Base-by-base conservation (phyloP, 2,888 invertebrate genomes). In the Eulithis testata region DNA sequence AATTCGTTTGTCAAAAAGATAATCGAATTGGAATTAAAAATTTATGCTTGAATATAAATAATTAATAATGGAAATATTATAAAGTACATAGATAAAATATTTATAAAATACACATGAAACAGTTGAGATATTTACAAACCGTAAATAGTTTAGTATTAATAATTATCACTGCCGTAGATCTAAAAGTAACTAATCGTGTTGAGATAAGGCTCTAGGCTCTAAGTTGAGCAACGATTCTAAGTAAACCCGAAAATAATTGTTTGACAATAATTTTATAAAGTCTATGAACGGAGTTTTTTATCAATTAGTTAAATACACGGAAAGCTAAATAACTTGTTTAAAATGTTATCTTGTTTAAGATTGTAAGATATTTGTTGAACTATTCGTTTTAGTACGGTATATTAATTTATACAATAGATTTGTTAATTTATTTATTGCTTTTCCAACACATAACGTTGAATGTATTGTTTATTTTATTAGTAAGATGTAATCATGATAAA, bases 381-480 rank as follows among this genome's bases (percentile, higher is more conserved):
- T 45, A 8, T 45, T 31, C 31, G 12, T 47, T 47, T 40, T 40
- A 40, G 3, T 14, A 3, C 7, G 3, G 12, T 45, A 51, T 51
- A 27, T 53, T 40, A 40, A 36, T 51, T 45, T 12, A 58, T 40
- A 53, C 9, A 56, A 65, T 52, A 52, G 27, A 43, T 64, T 53
- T 47, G 53, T 63, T 59, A 50, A 64, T 50, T 59, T 55, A 59
- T 65, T 65, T 65, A 65, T 55, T 31, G 54, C 50, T 37, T 56
- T 65, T 58, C 11, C 52, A 57, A 54, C 44, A 58, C 52, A 58
- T 47, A 53, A 37, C 47, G 14, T 14, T 47, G 43, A 31, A 12
- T 43, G 51, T 37, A 14, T 47, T 55, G 51, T 62, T 44, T 58
- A 47, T 44, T 54, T 43, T 59, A 44, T 44, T 9, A 11, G 27